These are phyloP conservation scores for Actinernus sp. DNA, from an alignment of 92 coral and sea anemone species.

Conservation along the genomic window DNA sequence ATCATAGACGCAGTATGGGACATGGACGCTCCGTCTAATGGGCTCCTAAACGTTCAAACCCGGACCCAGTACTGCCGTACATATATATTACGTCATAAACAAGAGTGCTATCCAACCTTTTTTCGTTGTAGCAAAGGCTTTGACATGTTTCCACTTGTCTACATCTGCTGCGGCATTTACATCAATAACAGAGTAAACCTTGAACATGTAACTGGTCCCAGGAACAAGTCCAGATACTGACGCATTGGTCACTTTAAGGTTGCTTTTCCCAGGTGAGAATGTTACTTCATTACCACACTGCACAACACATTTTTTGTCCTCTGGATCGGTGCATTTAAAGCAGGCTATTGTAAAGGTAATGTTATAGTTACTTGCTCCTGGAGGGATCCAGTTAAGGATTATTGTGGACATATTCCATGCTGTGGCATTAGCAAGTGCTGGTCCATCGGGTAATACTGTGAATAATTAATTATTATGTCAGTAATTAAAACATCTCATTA, in stretches of 20 bases:
- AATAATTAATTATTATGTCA: too few species aligned
- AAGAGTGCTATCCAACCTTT: too few species aligned
- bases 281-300: conserved; percentile 32
- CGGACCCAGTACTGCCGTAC: too few species aligned
- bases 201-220: conserved; percentile 53
- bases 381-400: conserved; percentile 37
- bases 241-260: conserved; percentile 42
- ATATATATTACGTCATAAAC: too few species aligned
- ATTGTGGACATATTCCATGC: conserved; percentile 41
- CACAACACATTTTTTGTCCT: conserved; percentile 51
- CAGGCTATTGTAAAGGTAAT: conserved; percentile 66
- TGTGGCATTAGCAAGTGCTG: conserved; percentile 32
- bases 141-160: conserved; percentile 64
- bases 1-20: too few species aligned
- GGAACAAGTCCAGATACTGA: conserved; percentile 56
- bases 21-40: too few species aligned
- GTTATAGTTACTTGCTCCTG: not conserved
- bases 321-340: conserved; percentile 40
- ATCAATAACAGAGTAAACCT: conserved; percentile 68
- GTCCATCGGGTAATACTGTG: conserved; percentile 55
- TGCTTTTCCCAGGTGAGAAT: conserved; percentile 47
- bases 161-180: conserved; percentile 30
- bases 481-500: too few species aligned
- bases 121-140: conserved; percentile 46
- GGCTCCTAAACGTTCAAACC: too few species aligned